Base-by-base conservation (phyloP, 1,140 invertebrate species). In the Lepidurus packardi region DNA sequence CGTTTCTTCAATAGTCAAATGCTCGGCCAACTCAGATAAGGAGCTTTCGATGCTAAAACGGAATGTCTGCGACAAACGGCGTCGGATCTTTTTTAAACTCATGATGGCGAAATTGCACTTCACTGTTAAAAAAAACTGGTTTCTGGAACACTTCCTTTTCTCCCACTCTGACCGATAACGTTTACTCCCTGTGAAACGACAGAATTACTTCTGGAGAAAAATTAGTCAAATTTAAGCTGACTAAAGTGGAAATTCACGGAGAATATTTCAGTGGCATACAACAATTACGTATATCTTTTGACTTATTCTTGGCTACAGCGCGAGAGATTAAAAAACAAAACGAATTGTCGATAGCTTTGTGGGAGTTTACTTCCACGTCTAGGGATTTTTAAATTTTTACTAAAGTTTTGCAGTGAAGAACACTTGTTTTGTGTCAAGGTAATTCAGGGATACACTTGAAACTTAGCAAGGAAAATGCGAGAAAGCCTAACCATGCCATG, bases 21-120 rank as follows among this genome's bases (percentile, higher is more conserved):
- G 85, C 81, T 87, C 86, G 1, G 86, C 85, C 21, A 88, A 81
- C 78, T 87, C 86, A 7, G 86, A 86, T 43, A 88, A 82, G 75
- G 85, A 86, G 43, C 86, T 85, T 80, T 87, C 86, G 25, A 86
- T 82, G 78, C 83, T 84, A 47, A 84, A 82, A 25, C 85, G 84
- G 80, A 87, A 85, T 53, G 86, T 87, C 78, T 86, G 84, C 7
- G 86, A 88, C 73, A 88, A 82, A n/a, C 86, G 83, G 73, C 86
- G 83, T 76, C 86, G 85, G 53, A 88, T 85, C 79, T 86, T 85
- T 81, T 87, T 86, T 81, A 88, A 80, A 80, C 84, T 85, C 83
- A 85, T 85, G 65, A 74, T 45, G 47, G 43, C 1, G 65, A 34
- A 34, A 65, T 47, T 65, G 7, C 10, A 43, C 16, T 76, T 21